Evolutionary conservation across 2,888 invertebrate species (phyloP), one percentile per base, ranked within the genome.

Genomic region (Eledona agricola): DNA sequence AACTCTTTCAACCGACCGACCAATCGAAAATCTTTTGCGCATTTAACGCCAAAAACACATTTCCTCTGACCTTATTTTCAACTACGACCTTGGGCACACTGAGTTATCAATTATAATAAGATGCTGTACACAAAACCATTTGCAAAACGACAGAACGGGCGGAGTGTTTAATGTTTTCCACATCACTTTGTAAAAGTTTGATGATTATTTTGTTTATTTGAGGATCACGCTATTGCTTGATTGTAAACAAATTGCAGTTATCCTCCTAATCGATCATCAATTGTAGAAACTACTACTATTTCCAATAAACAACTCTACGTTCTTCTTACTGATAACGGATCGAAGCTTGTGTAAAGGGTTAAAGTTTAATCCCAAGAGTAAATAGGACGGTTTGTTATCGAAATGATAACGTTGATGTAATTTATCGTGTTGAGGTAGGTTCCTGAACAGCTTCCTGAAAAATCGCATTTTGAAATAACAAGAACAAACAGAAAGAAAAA

Each of bases 41-140:
- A 53, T 25, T 46, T 28, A 23, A 15, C 23, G 16, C 12, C 11
- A 11, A 28, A 31, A 43, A 10, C 15, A 32, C 5, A 38, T 37
- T 28, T 52, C 34, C 5, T 22, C 3, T 53, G 42, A 53, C 52
- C 46, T 52, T 52, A 52, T 38, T 52, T 40, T 47, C 26, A 53
- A 47, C 26, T 20, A n/a, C 29, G 40, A 40, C 53, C 53, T 53
- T 53, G 53, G 29, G 38, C 37, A 25, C 20, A 47, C 5, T 31
- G 22, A 42, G 12, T 31, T 51, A 51, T 45, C 51, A 51, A 37
- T 23, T 16, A 43, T 15, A 34, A n/a, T 28, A n/a, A 7, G 25
- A 29, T 45, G 35, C 17, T 22, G 31, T 20, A 51, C 28, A 26
- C 9, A 11, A 32, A n/a, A n/a, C n/a, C n/a, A n/a, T n/a, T 45